Conservation (phyloP, 1,140 invertebrate genomes). For the Bemisia tabaci region DNA sequence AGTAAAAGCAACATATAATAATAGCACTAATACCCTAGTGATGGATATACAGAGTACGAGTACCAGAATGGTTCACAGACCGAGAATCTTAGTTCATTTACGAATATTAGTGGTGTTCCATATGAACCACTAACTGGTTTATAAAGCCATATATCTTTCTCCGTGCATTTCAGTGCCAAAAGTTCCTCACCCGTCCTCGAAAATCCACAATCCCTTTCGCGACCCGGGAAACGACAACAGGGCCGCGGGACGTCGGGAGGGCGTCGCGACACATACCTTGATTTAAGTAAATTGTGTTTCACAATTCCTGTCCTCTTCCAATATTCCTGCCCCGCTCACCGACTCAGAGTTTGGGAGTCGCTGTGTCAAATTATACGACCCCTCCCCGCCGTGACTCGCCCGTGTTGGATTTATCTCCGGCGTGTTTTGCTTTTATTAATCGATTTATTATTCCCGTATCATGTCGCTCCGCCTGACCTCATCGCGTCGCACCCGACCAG, state of each 20-base stretch:
- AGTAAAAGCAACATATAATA: too few relatives aligned
- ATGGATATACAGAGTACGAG: too few relatives aligned
- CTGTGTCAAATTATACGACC: neutral
- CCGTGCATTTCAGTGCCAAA: too few relatives aligned
- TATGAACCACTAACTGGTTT: too few relatives aligned
- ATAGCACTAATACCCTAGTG: too few relatives aligned
- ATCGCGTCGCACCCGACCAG: too few relatives aligned
- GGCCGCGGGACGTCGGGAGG: neutral
- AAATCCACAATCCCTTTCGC: neutral
- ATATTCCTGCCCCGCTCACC: neutral
- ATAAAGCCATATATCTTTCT: too few relatives aligned
- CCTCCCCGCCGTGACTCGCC: neutral
- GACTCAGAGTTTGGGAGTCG: neutral
- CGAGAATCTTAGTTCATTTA: too few relatives aligned
- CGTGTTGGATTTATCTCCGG: neutral
- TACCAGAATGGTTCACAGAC: too few relatives aligned
- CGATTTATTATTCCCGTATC: neutral
- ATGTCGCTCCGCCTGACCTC: neutral
- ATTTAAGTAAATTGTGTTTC: neutral
- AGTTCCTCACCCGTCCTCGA: too few relatives aligned
- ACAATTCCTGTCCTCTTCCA: neutral
- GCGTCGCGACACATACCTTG: neutral
- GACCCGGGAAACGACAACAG: neutral
- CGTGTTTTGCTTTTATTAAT: neutral
- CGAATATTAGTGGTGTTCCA: too few relatives aligned